phyloP scores from a whole-genome alignment of 1,140 invertebrate genomes.

The Sarcophaga bullata region DNA sequence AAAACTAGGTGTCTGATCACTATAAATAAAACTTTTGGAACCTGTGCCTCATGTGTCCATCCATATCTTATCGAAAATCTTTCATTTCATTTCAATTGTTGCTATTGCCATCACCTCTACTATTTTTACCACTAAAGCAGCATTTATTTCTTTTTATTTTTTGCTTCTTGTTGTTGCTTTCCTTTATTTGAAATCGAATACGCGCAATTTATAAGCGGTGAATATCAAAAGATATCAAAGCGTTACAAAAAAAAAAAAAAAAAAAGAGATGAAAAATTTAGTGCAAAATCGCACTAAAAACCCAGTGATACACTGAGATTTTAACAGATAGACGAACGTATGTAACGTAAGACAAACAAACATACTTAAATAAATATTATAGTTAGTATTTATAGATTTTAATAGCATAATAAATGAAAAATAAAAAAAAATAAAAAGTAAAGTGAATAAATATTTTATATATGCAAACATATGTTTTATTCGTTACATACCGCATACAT shows the following conservation, averaged over 20 bases:
- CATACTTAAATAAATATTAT: background rate
- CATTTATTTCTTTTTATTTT: background rate
- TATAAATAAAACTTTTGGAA: background rate
- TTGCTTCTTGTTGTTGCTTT: background rate
- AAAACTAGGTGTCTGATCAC: background rate
- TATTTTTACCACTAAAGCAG: too few relatives aligned
- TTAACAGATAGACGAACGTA: background rate
- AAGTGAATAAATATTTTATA: too few relatives aligned
- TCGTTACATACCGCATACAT: background rate
- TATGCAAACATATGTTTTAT: too few relatives aligned
- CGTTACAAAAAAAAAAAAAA: background rate
- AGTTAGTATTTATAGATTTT: slow-evolving; percentile 15
- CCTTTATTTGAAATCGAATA: background rate
- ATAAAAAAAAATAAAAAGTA: background rate
- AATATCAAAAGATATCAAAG: slow-evolving; percentile 15
- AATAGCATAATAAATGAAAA: background rate
- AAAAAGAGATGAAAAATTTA: slow-evolving; percentile 9
- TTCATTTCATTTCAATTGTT: background rate
- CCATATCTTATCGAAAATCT: slow-evolving; percentile 7
- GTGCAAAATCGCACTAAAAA: background rate
- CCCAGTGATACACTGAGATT: background rate
- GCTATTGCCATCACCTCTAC: background rate
- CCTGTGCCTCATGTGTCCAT: background rate
- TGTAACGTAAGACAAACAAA: background rate
- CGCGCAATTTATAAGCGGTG: background rate